Percentiles rank a stretch among this genome's conserved stretches.
These are phyloP conservation scores for Coelopa pilipes DNA, from an alignment of 2,888 invertebrate genomes.

Conservation along the genomic window DNA sequence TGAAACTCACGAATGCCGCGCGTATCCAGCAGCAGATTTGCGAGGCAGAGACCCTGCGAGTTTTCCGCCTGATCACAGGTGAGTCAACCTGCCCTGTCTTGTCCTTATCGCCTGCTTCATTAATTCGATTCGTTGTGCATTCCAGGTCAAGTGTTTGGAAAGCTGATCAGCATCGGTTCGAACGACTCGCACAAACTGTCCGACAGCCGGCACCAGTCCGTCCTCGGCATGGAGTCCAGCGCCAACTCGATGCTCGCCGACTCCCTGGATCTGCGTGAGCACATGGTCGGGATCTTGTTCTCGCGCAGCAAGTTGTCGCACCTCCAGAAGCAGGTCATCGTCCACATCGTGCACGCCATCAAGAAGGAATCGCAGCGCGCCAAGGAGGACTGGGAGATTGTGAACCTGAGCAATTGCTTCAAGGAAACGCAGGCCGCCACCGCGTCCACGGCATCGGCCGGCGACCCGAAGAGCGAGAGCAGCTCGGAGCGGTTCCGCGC, in stretches of 20 bases:
- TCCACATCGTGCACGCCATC: slow-evolving; percentile 91
- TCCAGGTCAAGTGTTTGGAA: slow-evolving; percentile 82
- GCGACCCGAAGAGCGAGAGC: slow-evolving; percentile 55
- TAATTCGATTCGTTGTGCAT: not conserved
- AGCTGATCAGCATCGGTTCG: slow-evolving; percentile 74
- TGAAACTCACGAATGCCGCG: slow-evolving; percentile 61
- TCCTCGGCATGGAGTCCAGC: slow-evolving; percentile 56
- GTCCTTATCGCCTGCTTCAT: not conserved
- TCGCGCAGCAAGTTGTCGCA: slow-evolving; percentile 93
- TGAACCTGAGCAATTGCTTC: slow-evolving; percentile 61
- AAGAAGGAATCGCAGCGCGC: slow-evolving; percentile 87
- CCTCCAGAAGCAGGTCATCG: slow-evolving; percentile 91
- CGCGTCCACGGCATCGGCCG: slow-evolving; percentile 48
- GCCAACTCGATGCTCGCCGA: slow-evolving; percentile 63
- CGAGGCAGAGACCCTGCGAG: slow-evolving; percentile 90
- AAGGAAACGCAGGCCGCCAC: slow-evolving; percentile 48
- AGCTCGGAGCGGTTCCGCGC: slow-evolving; percentile 61
- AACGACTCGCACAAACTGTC: slow-evolving; percentile 45
- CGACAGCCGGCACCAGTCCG: slow-evolving; percentile 46
- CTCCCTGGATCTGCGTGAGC: slow-evolving; percentile 85
- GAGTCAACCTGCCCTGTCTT: not conserved
- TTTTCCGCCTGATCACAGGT: slow-evolving; percentile 87
- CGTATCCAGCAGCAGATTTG: slow-evolving; percentile 85
- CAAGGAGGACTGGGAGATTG: slow-evolving; percentile 90
- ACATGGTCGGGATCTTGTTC: slow-evolving; percentile 96